These are phyloP conservation scores for Poeciliopsis occidentalis DNA, from an alignment of 2,113 vertebrate species.

Conservation along the genomic window DNA sequence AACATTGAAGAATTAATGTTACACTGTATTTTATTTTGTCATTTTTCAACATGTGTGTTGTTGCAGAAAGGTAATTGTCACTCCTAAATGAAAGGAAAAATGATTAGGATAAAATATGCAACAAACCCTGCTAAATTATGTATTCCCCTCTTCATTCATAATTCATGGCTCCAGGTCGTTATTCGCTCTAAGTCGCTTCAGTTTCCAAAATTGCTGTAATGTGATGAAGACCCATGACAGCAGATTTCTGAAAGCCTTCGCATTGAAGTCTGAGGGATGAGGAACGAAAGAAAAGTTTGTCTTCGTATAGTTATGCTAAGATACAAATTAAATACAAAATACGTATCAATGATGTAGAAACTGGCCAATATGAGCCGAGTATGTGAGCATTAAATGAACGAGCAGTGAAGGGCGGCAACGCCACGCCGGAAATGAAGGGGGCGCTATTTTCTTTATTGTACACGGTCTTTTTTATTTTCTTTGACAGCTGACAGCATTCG, in stretches of 20 bases:
- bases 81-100: constrained; percentile 67
- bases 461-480: too few species aligned
- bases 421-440: too few species aligned
- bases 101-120: constrained; percentile 78
- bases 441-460: too few species aligned
- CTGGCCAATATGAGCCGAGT: constrained; percentile 5
- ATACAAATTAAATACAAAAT: not conserved
- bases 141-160: constrained; percentile 70
- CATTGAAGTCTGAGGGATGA: not conserved
- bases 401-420: too few species aligned
- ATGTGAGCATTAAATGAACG: not conserved
- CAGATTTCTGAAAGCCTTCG: constrained; percentile 13
- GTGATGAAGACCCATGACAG: constrained; percentile 29
- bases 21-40: constrained; percentile 9
- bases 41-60: constrained; percentile 33
- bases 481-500: too few species aligned
- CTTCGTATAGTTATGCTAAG: not conserved
- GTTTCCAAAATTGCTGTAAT: constrained; percentile 30
- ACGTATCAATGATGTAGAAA: constrained; percentile 20
- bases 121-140: constrained; percentile 70
- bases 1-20: constrained; percentile 3
- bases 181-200: constrained; percentile 35
- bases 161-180: constrained; percentile 66
- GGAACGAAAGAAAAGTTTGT: not conserved
- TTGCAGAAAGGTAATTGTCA: constrained; percentile 38